Percentiles rank a stretch among this genome's conserved stretches.
These are phyloP conservation scores for Bagarius yarrelli DNA, from an alignment of 2,113 vertebrate genomes.

Conservation along the genomic window DNA sequence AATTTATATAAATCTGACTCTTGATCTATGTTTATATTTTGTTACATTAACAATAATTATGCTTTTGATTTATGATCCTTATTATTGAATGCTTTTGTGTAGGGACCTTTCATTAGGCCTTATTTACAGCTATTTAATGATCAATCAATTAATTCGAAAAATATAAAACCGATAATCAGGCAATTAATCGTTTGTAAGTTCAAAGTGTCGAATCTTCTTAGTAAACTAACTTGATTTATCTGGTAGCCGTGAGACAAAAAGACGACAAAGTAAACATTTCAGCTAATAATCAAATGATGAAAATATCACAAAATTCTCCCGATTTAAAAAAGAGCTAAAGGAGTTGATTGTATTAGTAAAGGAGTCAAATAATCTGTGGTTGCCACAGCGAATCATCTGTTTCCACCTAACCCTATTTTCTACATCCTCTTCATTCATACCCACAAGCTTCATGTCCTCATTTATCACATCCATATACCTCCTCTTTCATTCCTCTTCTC, in stretches of 20 bases:
- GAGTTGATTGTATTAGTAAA: not conserved
- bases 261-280: no score
- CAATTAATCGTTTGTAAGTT: no score
- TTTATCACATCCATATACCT: no score
- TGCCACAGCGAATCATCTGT: no score
- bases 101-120: not conserved
- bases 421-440: no score
- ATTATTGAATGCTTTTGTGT: not conserved
- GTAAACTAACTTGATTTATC: no score
- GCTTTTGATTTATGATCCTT: not conserved
- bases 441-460: no score
- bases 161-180: no score
- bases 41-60: not conserved
- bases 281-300: not conserved
- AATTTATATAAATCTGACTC: not conserved
- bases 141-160: no score
- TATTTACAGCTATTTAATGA: not conserved
- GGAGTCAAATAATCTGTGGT: not conserved
- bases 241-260: no score
- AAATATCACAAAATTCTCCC: not conserved
- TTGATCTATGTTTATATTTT: not conserved
- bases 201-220: not conserved
- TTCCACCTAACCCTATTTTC: no score
- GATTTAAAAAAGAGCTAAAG: not conserved
- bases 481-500: no score